Base-by-base conservation (phyloP, 2,113 vertebrate species). In the Aphyosemion australe region DNA sequence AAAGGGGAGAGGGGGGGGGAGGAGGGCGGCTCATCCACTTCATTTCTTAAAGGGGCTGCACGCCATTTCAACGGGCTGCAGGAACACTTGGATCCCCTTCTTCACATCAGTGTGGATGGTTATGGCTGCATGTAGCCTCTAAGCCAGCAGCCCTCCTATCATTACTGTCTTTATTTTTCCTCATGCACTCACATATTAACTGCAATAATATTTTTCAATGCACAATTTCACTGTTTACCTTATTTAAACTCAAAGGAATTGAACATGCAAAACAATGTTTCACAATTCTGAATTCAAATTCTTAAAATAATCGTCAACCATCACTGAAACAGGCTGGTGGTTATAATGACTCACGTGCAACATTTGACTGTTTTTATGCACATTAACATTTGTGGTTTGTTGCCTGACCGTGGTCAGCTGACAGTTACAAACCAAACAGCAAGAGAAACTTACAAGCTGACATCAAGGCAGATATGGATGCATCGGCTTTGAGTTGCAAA, bases 21-120 rank as follows among this genome's bases (percentile, higher is more conserved):
- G 31, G 8, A 53, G 65, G 79, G 76, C 63, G 26, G 34, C 72
- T 83, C 72, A 82, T 80, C 74, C 69, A 83, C 78, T 79, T 61
- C 5, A 12, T 43, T 79, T 16, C 81, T 91, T 92, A 92, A 91
- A 91, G 87, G 80, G 65, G 49, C 83, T 64, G 49, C 20, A 12
- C 68, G 69, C 47, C 26, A 43, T 19, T 58, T 80, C 19, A 75
- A 60, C 63, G 19, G 4, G 65, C 65, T 68, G 57, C 55, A 56
- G 58, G 34, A 31, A 16, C 15, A 46, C 6, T 26, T 26, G 26
- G 26, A 26, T 26, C 21, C 21, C 21, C 21, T 26, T 26, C 26
- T 26, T 26, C 26, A 26, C 26, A 4, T 2, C 26, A 26, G 26
- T 26, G 26, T 26, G 26, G 26, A 26, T 26, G 26, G 26, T 52